These are phyloP conservation scores for Monomorium pharaonis DNA, from an alignment of 1,140 invertebrate genomes.

Conservation along the genomic window DNA sequence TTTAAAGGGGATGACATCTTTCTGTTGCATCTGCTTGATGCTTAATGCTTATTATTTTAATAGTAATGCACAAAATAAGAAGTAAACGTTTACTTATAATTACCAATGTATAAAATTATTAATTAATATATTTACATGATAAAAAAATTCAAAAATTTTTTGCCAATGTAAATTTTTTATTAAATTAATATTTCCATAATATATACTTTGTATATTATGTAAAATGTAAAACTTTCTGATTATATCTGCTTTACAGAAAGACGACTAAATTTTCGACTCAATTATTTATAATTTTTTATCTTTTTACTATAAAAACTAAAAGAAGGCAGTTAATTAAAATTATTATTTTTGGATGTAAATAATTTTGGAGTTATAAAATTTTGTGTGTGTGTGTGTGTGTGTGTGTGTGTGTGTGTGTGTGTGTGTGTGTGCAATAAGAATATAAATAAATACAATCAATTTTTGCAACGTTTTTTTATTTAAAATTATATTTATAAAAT, in stretches of 20 bases:
- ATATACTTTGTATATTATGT: too few relatives aligned
- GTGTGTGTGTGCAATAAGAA: too few relatives aligned
- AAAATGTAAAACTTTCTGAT: too few relatives aligned
- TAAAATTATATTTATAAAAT: not conserved
- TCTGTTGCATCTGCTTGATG: not conserved
- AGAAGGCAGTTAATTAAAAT: not conserved
- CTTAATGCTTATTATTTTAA: not conserved
- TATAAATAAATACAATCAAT: not conserved
- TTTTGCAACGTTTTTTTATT: not conserved
- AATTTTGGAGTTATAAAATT: not conserved
- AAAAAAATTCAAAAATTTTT: not conserved
- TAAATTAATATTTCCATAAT: too few relatives aligned
- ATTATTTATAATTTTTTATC: too few relatives aligned
- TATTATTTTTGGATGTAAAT: not conserved
- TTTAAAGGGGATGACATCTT: constrained; percentile 73
- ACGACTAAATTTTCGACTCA: too few relatives aligned
- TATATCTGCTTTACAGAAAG: too few relatives aligned
- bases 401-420: too few relatives aligned
- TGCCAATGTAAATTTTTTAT: not conserved
- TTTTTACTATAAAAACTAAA: too few relatives aligned
- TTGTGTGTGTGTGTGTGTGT: too few relatives aligned
- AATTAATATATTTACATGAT: not conserved
- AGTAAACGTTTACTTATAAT: not conserved
- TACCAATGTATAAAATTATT: not conserved
- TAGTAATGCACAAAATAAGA: not conserved